Evolutionary conservation across 1,140 invertebrate species (phyloP), one percentile per base, ranked within the genome.

Genomic region (Doryteuthis pealeii): DNA sequence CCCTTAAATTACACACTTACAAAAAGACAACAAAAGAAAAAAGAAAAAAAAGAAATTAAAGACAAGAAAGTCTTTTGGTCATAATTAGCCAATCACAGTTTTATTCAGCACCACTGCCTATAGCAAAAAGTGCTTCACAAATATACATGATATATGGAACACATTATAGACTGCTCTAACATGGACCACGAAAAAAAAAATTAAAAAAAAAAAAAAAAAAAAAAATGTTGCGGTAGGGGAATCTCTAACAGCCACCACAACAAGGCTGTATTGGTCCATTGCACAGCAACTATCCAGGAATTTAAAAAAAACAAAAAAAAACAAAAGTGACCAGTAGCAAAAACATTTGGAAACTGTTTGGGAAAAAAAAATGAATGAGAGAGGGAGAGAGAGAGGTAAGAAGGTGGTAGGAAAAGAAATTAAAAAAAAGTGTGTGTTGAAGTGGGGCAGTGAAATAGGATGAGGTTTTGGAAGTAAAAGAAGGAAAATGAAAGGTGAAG

Each of bases 41-140:
- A 40, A 40, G 10, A 5, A 40, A 40, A 40, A 3, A 10, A 3
- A 40, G 10, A 10, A 40, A 40, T 40, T 40, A 40, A 40, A 40
- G 35, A 40, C 35, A 10, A 40, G 35, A 40, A 40, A 40, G 10
- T 40, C 35, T 40, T 40, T 40, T 40, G 35, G 35, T 40, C 35
- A 40, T 40, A 40, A 40, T 40, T 40, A 40, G 35, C 58, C 28
- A 62, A 62, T 62, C 58, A 62, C 58, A 62, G 58, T 62, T 62
- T 26, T 62, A 26, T 26, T 62, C 58, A 62, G 58, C 58, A 62
- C 58, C 4, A 15, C 58, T 62, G 58, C 58, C 58, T 62, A 62
- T 15, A 62, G 58, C 58, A 62, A 30, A 26, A 62, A 62, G 58
- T 62, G 58, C 58, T 62, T 62, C 58, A 62, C 58, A 62, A 62